A percentile compares a stretch with the other conserved stretches of the same genome.
Evolutionary conservation across 2,888 invertebrate species (phyloP).

Genomic region (Iselma pallidipennis): DNA sequence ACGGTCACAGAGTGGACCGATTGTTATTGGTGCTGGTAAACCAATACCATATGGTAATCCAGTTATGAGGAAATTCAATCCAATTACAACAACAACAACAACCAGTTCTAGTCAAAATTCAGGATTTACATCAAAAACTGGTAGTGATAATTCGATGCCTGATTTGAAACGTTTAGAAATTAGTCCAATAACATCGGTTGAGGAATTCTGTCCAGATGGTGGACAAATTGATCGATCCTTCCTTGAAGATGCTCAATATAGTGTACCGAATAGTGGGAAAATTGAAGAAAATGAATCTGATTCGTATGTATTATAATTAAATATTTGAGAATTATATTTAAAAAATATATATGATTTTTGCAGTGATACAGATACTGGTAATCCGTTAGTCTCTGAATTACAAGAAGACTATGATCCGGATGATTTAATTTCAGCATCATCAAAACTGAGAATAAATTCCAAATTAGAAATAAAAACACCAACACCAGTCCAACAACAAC

Average conservation of each 20-base stretch:
- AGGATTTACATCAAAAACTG: conserved; percentile 48
- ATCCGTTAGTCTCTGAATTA: conserved; percentile 81
- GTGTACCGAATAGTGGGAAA: conserved; percentile 49
- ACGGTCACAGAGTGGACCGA: conserved; percentile 54
- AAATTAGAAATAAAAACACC: conserved; percentile 41
- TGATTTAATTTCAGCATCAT: conserved; percentile 50
- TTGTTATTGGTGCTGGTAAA: conserved; percentile 55
- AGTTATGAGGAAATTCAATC: conserved; percentile 22
- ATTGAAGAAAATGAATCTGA: conserved; percentile 59
- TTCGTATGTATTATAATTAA: conserved; percentile 53
- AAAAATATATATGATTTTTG: too few species aligned
- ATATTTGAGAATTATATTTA: too few species aligned
- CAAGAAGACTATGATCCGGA: conserved; percentile 82
- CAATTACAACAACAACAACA: conserved; percentile 28
- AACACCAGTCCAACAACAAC: conserved; percentile 14
- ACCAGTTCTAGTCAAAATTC: conserved; percentile 50
- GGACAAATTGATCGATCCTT: conserved; percentile 77
- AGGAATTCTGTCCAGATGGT: conserved; percentile 75
- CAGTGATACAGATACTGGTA: conserved; percentile 72
- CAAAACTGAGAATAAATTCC: conserved; percentile 46
- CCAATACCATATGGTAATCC: conserved; percentile 52
- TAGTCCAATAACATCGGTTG: conserved; percentile 60
- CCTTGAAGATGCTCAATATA: conserved; percentile 66
- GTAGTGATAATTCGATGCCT: conserved; percentile 49
- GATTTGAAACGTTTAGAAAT: conserved; percentile 46